Conservation (phyloP, 2,113 vertebrate species). For the Paralichthys olivaceus region DNA sequence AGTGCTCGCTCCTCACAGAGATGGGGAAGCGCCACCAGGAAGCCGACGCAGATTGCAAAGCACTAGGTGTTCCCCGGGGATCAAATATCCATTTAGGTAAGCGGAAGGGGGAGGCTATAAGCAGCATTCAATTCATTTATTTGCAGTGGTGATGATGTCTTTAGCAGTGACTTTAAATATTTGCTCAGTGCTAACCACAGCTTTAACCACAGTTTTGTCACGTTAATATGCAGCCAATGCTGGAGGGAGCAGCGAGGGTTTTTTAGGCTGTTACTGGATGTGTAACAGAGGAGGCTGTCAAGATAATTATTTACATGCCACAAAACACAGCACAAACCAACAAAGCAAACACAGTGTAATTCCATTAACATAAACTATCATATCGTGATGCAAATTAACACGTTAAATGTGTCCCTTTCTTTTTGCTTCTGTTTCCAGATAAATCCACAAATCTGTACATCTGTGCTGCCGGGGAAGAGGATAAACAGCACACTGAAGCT, state of each 20-base stretch:
- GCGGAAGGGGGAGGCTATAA: conserved; percentile 55
- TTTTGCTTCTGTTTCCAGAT: conserved; percentile 15
- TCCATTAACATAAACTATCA: conserved; percentile 17
- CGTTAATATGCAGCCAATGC: conserved; percentile 48
- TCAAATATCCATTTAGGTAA: conserved; percentile 78
- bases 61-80: conserved; percentile 75
- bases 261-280: conserved; percentile 3
- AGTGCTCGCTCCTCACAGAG: conserved; percentile 67
- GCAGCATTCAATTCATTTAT: conserved; percentile 77
- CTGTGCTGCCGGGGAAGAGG: conserved; percentile 16
- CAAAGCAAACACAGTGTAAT: conserved; percentile 32
- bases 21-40: conserved; percentile 74
- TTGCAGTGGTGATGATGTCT: conserved; percentile 77
- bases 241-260: conserved; percentile 36
- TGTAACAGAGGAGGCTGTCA: conserved; percentile 24
- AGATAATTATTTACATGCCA: conserved; percentile 37
- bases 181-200: conserved; percentile 68
- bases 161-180: conserved; percentile 77
- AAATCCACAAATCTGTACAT: conserved; percentile 38
- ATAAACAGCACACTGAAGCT: conserved; percentile 41
- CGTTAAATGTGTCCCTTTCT: neutral
- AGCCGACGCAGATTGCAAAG: conserved; percentile 71
- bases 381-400: conserved; percentile 29
- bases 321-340: conserved; percentile 5
- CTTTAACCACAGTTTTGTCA: conserved; percentile 55